Evolutionary conservation across 2,113 vertebrate species (phyloP).

Genomic region (Tachuris rubrigastra): DNA sequence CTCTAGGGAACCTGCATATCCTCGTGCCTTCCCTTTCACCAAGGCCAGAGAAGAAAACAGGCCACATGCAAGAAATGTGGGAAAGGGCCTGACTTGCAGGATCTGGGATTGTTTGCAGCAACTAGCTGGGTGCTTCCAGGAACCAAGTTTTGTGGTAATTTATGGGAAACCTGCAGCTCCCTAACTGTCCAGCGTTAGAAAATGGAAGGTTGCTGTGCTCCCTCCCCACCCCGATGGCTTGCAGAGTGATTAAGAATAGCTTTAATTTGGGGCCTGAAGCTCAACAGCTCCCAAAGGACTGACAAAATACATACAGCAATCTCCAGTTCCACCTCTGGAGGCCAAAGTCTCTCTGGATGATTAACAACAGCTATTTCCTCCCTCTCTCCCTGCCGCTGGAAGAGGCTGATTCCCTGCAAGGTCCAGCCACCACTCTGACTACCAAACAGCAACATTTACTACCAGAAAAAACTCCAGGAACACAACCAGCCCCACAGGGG

Average conservation of each 20-base stretch:
- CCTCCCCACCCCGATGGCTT: not conserved
- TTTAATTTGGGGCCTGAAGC: slow-evolving; percentile 45
- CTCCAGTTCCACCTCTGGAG: slow-evolving; percentile 22
- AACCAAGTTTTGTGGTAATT: not conserved
- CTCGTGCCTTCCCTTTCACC: not conserved
- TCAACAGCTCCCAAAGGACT: slow-evolving; percentile 30
- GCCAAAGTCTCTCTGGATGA: not conserved
- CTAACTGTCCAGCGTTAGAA: not conserved
- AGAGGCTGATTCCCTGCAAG: not conserved
- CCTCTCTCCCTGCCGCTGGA: not conserved
- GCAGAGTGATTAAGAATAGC: slow-evolving; percentile 37
- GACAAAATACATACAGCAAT: slow-evolving; percentile 48
- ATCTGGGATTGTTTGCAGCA: not conserved
- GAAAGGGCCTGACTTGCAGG: fast-evolving
- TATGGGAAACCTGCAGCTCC: slow-evolving; percentile 14
- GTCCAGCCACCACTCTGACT: not conserved
- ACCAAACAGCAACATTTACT: slow-evolving; percentile 3
- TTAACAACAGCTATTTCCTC: slow-evolving; percentile 43
- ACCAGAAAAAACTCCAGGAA: not conserved
- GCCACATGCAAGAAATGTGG: not conserved
- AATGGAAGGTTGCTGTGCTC: not conserved
- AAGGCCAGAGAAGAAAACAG: not conserved
- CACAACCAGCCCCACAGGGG: not conserved
- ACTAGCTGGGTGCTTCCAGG: not conserved
- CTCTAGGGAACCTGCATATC: not conserved